phyloP scores from a whole-genome alignment of 2,797 vertebrate genomes.

The Erpetoichthys calabaricus region DNA sequence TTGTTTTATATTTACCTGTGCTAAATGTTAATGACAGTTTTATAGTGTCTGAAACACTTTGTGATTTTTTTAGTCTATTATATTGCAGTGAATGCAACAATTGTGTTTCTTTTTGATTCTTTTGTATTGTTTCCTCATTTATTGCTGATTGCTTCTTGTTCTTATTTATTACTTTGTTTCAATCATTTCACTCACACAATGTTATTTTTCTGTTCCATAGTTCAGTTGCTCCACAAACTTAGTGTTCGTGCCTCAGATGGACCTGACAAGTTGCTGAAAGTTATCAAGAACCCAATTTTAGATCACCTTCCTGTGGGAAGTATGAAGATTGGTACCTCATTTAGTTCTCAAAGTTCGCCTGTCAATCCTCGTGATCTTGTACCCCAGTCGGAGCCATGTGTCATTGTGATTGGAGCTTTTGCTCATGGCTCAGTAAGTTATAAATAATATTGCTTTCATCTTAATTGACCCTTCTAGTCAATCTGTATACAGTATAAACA shows the following conservation, averaged over 20 bases:
- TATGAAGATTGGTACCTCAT: constrained; percentile 72
- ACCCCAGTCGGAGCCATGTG: constrained; percentile 61
- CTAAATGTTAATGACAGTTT: too few species aligned
- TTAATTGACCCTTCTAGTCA: background rate
- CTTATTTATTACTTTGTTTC: too few species aligned
- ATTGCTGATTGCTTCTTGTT: too few species aligned
- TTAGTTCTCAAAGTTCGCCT: constrained; percentile 47
- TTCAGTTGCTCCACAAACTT: constrained; percentile 91
- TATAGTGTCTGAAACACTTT: too few species aligned
- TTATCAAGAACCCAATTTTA: constrained; percentile 90
- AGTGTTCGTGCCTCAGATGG: constrained; percentile 87
- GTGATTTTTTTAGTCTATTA: too few species aligned
- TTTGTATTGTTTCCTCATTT: too few species aligned
- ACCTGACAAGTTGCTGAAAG: constrained; percentile 72
- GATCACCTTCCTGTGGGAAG: constrained; percentile 86
- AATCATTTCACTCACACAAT: too few species aligned
- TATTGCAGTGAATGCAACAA: too few species aligned
- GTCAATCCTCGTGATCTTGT: constrained; percentile 58
- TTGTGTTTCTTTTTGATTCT: too few species aligned
- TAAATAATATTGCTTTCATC: background rate
- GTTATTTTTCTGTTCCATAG: constrained; percentile 30
- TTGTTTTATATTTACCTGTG: too few species aligned
- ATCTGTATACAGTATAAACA: background rate
- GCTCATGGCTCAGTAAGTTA: constrained; percentile 78
- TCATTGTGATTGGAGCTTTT: constrained; percentile 83